Conservation (phyloP, 2,113 vertebrate genomes). For the Catharus bicknelli region DNA sequence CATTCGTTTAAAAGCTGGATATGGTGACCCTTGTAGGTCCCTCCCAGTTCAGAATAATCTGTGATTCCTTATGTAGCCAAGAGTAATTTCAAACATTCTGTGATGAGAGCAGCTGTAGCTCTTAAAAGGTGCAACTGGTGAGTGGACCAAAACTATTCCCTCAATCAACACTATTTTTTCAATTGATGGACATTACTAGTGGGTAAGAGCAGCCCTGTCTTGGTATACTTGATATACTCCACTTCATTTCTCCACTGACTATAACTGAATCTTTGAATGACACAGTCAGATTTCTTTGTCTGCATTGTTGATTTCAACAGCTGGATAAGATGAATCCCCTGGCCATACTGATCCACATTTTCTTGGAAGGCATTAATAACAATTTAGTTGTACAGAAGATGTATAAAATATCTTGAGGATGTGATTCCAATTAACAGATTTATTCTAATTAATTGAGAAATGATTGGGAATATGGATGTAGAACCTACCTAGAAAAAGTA, state of each 20-base stretch:
- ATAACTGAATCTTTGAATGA: neutral
- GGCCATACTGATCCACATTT: neutral
- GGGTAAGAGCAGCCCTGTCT: neutral
- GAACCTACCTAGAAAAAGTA: neutral
- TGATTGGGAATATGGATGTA: neutral
- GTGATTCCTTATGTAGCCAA: neutral
- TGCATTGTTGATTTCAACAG: neutral
- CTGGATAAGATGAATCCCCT: neutral
- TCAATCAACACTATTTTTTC: neutral
- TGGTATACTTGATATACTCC: neutral
- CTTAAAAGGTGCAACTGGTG: neutral
- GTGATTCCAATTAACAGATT: neutral
- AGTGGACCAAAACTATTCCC: neutral
- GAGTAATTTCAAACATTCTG: neutral
- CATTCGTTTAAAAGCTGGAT: neutral
- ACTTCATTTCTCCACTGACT: neutral
- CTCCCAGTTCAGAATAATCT: neutral
- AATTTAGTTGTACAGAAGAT: neutral
- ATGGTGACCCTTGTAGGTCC: too few species aligned
- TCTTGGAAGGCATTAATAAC: neutral
- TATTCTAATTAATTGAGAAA: conserved; percentile 9
- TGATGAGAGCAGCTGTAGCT: neutral
- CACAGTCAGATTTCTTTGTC: neutral
- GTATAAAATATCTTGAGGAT: neutral
- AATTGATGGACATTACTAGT: neutral